phyloP scores from a whole-genome alignment of 2,113 vertebrate genomes.

The Tiliqua scincoides region DNA sequence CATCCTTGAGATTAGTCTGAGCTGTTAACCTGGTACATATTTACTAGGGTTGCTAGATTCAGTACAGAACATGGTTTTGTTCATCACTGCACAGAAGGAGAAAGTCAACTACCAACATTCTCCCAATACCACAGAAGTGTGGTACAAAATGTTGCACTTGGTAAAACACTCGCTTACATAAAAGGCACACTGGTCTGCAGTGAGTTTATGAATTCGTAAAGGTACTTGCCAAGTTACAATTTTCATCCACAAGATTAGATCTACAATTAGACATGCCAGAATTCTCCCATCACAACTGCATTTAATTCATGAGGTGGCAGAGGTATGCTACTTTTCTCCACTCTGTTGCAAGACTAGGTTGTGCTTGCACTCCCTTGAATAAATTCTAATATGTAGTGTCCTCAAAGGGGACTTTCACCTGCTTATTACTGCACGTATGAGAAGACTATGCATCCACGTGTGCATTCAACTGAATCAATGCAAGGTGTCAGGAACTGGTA shows the following conservation, averaged over 20 bases:
- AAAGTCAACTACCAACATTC: not conserved
- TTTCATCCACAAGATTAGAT: not conserved
- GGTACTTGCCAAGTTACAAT: not conserved
- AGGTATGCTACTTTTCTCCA: not conserved
- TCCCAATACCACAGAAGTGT: not conserved
- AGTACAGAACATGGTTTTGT: not conserved
- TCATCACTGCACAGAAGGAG: not conserved
- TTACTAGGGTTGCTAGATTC: not conserved
- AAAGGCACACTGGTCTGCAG: not conserved
- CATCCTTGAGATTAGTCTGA: not conserved
- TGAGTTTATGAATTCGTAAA: not conserved
- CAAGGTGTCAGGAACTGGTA: not conserved
- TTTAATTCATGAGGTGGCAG: not conserved
- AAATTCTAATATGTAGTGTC: not conserved
- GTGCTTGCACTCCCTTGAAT: not conserved
- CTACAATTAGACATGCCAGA: not conserved
- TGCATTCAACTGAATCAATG: not conserved
- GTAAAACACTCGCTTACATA: not conserved
- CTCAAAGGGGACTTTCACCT: not conserved
- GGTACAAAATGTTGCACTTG: not conserved
- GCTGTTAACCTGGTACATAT: not conserved
- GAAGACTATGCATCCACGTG: not conserved
- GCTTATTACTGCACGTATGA: not conserved
- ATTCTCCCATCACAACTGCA: not conserved
- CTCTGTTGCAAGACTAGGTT: not conserved